Base-by-base conservation (phyloP, 2,888 invertebrate genomes). In the Hydriomena furcata region DNA sequence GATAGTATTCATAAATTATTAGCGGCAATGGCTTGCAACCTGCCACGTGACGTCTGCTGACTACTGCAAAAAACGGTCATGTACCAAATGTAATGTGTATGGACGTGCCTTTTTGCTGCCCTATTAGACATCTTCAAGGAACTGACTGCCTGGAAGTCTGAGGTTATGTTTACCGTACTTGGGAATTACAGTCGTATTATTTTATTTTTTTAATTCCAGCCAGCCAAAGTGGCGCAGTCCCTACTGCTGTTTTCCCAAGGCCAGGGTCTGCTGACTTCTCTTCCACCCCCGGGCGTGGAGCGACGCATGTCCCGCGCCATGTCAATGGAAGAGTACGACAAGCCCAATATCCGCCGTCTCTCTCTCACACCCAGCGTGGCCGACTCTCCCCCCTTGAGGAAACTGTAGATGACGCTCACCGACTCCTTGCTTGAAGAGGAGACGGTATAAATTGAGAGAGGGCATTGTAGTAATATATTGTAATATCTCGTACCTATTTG, bases 231-330 rank as follows among this genome's bases (percentile, higher is more conserved):
- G 51, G 94, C 96, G 20, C 96, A 97, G 71, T 95, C 96, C 42
- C 92, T 97, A 71, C 92, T 97, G 58, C 93, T 97, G 47, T 96
- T 97, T 91, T 95, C 96, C 86, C 97, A 97, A 80, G 97, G 97
- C 0, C 94, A 96, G 76, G 97, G 97, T 1, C 85, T 94, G 58
- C 91, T 96, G 71, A 96, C 96, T 31, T 96, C 96, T 0, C 93
- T 96, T 30, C 94, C 95, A 0, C 93, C 96, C 82, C 95, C 95
- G 0, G 95, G 96, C 8, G 94, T 96, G 38, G 95, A 95, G 73
- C 92, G 95, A 41, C 93, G 93, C 68, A 91, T 93, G 82, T 92
- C 92, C 1, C 91, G 93, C 20, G 93, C 92, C 49, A 94, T 95
- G 92, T 94, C 94, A 52, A 95, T 95, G 95, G 95, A 95, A 72